A percentile compares a stretch with the other conserved stretches of the same genome.
phyloP scores from a whole-genome alignment of 1,140 invertebrate species.

The Linepithema humile region DNA sequence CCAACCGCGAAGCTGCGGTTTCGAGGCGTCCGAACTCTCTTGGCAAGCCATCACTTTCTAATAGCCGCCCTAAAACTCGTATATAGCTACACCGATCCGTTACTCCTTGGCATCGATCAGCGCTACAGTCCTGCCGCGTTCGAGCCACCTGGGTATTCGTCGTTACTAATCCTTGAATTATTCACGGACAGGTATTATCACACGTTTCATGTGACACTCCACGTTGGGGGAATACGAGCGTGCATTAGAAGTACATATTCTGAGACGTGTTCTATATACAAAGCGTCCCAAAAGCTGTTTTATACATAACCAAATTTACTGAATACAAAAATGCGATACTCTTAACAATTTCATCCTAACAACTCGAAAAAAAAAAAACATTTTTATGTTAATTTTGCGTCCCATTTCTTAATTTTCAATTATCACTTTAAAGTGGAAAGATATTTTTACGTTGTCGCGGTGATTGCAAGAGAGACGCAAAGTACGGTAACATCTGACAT shows the following conservation, averaged over 20 bases:
- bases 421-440: not conserved
- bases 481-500: slow-evolving; percentile 20
- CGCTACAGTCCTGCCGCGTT: slow-evolving; percentile 29
- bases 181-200: slow-evolving; percentile 56
- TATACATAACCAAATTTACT: too few relatives aligned
- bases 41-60: slow-evolving; percentile 77
- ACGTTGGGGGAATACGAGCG: slow-evolving; percentile 17
- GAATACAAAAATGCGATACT: too few relatives aligned
- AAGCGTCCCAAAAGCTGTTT: not conserved
- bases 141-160: slow-evolving; percentile 32
- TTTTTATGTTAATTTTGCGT: too few relatives aligned
- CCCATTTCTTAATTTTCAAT: not conserved
- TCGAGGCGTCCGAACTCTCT: slow-evolving; percentile 72
- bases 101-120: slow-evolving; percentile 47
- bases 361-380: not conserved
- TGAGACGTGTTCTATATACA: not conserved
- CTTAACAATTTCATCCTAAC: too few relatives aligned
- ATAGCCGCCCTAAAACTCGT: slow-evolving; percentile 76
- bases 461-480: not conserved
- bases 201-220: slow-evolving; percentile 42
- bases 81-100: slow-evolving; percentile 55
- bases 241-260: slow-evolving; percentile 26
- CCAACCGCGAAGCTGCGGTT: slow-evolving; percentile 74
- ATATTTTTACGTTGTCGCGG: not conserved
- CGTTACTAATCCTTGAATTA: slow-evolving; percentile 58